A percentile compares a stretch with the other conserved stretches of the same genome.
These are phyloP conservation scores for Mormyrops boulengeri DNA, from an alignment of 2,797 vertebrate genomes.

Conservation along the genomic window DNA sequence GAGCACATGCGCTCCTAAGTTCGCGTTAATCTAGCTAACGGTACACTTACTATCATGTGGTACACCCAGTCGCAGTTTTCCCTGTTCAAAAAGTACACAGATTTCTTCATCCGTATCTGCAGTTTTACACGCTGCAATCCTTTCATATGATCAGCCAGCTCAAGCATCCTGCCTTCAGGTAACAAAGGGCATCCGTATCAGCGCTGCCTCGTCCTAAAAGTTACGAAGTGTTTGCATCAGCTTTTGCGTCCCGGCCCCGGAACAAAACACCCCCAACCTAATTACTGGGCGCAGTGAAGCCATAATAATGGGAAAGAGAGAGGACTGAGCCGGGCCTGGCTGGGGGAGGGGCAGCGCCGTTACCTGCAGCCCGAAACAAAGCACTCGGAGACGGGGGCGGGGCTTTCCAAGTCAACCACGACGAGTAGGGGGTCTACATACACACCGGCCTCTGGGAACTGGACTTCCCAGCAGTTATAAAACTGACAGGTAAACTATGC, in stretches of 20 bases:
- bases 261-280: slow-evolving; percentile 16
- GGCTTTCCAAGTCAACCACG: neutral
- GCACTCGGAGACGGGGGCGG: neutral
- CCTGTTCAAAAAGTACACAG: neutral
- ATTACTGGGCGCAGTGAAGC: slow-evolving; percentile 29
- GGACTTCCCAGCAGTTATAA: neutral
- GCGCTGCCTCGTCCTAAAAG: neutral
- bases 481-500: neutral
- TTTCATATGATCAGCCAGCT: neutral
- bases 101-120: neutral
- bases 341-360: slow-evolving; percentile 35
- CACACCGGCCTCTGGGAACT: neutral
- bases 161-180: slow-evolving; percentile 19
- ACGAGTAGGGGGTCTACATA: neutral
- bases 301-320: slow-evolving; percentile 21
- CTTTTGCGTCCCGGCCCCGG: slow-evolving; percentile 13
- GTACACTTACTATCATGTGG: neutral
- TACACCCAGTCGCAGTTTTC: neutral
- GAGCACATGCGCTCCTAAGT: neutral
- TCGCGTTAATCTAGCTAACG: neutral
- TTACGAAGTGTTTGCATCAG: slow-evolving; percentile 20
- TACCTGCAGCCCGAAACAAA: slow-evolving; percentile 38
- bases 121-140: neutral
- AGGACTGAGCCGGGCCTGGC: neutral
- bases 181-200: neutral